These are phyloP conservation scores for Hexactinellida sp. DNA, from an alignment of 37 sponge, comb jelly and placozoan species.

Conservation along the genomic window DNA sequence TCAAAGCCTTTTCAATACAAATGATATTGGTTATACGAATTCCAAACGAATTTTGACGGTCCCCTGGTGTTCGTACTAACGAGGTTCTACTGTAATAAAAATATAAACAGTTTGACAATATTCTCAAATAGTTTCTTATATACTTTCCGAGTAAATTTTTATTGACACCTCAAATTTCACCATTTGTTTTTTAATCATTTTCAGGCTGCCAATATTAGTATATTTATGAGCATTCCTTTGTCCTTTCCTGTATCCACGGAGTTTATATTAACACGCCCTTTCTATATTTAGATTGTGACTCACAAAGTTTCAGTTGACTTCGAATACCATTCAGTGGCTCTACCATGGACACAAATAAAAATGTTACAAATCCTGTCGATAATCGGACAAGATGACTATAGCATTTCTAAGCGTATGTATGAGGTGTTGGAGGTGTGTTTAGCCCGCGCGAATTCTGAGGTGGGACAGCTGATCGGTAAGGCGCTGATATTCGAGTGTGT, in stretches of 20 bases:
- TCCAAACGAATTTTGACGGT: too few relatives aligned
- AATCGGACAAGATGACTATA: constrained; percentile 7
- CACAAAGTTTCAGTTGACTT: constrained; percentile 52
- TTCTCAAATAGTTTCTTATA: too few relatives aligned
- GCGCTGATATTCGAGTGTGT: constrained; percentile 79
- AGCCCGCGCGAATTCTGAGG: constrained; percentile 41
- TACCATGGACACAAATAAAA: constrained; percentile 63
- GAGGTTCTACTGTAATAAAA: too few relatives aligned
- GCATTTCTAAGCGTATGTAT: constrained; percentile 65
- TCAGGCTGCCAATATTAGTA: neutral
- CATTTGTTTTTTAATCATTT: neutral
- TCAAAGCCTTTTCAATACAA: too few relatives aligned
- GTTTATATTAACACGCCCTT: neutral
- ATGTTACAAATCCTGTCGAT: constrained; percentile 18
- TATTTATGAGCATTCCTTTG: neutral
- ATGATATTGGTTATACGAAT: too few relatives aligned
- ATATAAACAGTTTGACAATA: too few relatives aligned
- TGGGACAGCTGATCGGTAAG: constrained; percentile 13
- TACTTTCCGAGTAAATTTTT: too few relatives aligned
- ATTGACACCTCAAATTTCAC: neutral
- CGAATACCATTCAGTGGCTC: constrained; percentile 83
- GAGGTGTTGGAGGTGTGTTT: constrained; percentile 41
- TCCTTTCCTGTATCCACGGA: neutral
- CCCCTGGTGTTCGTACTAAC: too few relatives aligned
- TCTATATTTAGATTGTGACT: constrained; percentile 14